phyloP scores from a whole-genome alignment of 2,797 vertebrate genomes.

The Coilia nasus region DNA sequence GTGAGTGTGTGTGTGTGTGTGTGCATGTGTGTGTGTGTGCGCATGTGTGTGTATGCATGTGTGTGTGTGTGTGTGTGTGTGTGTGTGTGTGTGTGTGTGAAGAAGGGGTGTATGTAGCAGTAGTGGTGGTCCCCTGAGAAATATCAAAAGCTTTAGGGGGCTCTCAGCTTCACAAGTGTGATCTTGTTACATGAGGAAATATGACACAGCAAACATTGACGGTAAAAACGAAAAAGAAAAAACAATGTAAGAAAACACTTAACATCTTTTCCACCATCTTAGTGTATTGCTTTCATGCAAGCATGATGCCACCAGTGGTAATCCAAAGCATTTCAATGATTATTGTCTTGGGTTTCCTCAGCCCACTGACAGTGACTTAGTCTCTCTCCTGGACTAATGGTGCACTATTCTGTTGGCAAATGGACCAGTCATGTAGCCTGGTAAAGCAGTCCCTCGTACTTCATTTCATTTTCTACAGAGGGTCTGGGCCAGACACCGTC shows the following conservation, averaged over 20 bases:
- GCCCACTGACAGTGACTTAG: neutral
- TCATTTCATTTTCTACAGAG: too few species aligned
- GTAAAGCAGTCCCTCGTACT: too few species aligned
- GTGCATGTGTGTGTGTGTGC: too few species aligned
- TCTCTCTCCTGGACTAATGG: neutral
- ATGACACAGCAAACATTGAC: neutral
- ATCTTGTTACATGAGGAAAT: neutral
- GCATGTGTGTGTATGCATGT: too few species aligned
- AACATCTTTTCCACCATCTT: neutral
- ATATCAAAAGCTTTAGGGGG: neutral
- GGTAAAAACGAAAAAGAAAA: neutral
- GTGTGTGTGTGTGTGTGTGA: too few species aligned
- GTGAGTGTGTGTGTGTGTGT: too few species aligned
- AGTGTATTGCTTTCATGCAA: constrained; percentile 11
- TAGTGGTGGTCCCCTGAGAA: too few species aligned
- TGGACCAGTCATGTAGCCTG: too few species aligned
- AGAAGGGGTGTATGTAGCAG: too few species aligned
- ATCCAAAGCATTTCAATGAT: neutral
- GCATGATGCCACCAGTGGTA: neutral
- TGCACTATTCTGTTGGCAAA: neutral
- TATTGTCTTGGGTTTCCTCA: constrained; percentile 10
- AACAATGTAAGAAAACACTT: neutral
- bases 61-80: too few species aligned
- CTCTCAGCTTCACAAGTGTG: neutral
- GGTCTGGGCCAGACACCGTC: too few species aligned